phyloP scores from a whole-genome alignment of 2,113 vertebrate genomes.

The Burhinus bistriatus region DNA sequence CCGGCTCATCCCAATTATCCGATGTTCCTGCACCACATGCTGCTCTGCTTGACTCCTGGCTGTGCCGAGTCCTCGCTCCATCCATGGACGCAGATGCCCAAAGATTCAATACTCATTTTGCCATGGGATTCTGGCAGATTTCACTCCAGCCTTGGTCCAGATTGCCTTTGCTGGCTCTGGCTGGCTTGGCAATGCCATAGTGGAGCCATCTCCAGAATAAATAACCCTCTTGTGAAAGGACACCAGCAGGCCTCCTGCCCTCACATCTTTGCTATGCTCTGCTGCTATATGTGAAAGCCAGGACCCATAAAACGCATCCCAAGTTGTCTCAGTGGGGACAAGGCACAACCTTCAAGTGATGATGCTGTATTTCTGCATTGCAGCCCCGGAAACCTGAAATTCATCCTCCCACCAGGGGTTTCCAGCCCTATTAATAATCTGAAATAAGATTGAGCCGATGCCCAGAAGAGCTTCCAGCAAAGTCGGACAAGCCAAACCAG shows the following conservation, averaged over 20 bases:
- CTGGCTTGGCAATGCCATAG: neutral
- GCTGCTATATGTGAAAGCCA: neutral
- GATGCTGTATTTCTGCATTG: neutral
- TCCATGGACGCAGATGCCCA: neutral
- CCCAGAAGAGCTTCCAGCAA: neutral
- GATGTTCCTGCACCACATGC: neutral
- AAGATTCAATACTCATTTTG: neutral
- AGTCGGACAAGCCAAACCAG: neutral
- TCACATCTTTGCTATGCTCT: neutral
- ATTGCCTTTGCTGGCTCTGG: neutral
- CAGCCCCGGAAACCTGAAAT: neutral
- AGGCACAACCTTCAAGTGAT: neutral
- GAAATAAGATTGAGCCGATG: neutral
- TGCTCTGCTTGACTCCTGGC: neutral
- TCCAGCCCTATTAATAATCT: neutral
- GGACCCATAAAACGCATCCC: fast-evolving
- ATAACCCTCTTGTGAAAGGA: neutral
- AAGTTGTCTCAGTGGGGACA: neutral
- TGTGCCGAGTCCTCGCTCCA: fast-evolving
- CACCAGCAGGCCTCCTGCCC: neutral
- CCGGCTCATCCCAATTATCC: fast-evolving
- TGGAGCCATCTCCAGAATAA: neutral
- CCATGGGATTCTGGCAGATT: neutral
- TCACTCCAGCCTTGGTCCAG: neutral
- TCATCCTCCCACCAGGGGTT: neutral